These are phyloP conservation scores for Hecatera dysodea DNA, from an alignment of 2,888 invertebrate genomes.

Conservation along the genomic window DNA sequence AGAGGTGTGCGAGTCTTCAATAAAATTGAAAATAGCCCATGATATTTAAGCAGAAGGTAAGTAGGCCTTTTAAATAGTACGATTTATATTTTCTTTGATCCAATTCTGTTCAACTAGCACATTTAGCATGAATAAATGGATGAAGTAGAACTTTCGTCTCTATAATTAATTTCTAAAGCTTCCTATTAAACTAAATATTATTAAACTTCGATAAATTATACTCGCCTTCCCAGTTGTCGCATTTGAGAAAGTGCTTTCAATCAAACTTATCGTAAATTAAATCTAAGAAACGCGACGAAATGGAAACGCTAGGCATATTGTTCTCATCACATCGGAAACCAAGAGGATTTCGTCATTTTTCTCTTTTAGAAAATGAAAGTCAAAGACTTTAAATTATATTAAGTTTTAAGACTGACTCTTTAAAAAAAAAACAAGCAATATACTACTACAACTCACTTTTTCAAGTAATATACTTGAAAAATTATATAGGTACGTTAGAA, in stretches of 20 bases:
- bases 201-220: conserved; percentile 1
- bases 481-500: neutral
- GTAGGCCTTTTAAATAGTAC: neutral
- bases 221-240: conserved; percentile 25
- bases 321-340: conserved; percentile 5
- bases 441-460: no score
- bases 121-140: neutral
- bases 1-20: neutral
- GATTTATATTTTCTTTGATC: neutral
- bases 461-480: no score
- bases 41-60: neutral
- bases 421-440: neutral
- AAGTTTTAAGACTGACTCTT: neutral
- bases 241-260: conserved; percentile 35
- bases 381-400: neutral
- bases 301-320: conserved; percentile 12
- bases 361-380: neutral
- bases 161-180: neutral
- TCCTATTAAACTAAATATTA: neutral
- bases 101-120: no score
- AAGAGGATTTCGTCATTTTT: conserved; percentile 21
- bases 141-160: neutral
- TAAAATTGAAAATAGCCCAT: neutral
- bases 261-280: conserved; percentile 41
- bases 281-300: conserved; percentile 27